phyloP scores from a whole-genome alignment of 2,797 vertebrate species.

The Gallinago stenura region DNA sequence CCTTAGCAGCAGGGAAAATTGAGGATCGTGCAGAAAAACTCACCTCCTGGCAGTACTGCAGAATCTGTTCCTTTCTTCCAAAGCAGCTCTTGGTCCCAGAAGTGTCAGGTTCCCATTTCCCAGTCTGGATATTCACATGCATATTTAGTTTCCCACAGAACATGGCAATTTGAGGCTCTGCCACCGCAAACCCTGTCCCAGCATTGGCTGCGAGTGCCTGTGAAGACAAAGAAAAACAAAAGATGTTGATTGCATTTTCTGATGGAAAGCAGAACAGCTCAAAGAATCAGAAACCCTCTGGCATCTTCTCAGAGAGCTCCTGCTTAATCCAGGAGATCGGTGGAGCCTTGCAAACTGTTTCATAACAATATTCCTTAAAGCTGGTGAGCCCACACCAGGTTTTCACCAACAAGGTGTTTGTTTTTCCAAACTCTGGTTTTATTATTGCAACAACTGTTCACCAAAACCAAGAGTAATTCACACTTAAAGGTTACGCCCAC shows the following conservation, averaged over 20 bases:
- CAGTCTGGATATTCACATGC: conserved; percentile 97
- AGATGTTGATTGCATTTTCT: neutral
- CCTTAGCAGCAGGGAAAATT: neutral
- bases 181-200: conserved; percentile 91
- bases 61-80: conserved; percentile 89
- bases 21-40: conserved; percentile 47
- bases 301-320: neutral
- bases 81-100: conserved; percentile 90
- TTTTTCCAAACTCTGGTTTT: neutral
- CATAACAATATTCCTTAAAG: neutral
- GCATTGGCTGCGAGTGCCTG: conserved; percentile 94
- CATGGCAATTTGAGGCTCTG: conserved; percentile 97
- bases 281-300: neutral
- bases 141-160: conserved; percentile 98
- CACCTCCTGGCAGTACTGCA: conserved; percentile 98
- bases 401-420: neutral
- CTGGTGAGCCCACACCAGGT: neutral
- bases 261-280: neutral
- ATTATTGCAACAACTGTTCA: neutral
- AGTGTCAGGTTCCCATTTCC: conserved; percentile 95
- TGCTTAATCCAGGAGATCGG: neutral
- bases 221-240: neutral
- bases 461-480: neutral
- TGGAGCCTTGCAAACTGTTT: neutral
- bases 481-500: neutral